phyloP scores from a whole-genome alignment of 2,888 invertebrate species.

The Drosophila birchii region DNA sequence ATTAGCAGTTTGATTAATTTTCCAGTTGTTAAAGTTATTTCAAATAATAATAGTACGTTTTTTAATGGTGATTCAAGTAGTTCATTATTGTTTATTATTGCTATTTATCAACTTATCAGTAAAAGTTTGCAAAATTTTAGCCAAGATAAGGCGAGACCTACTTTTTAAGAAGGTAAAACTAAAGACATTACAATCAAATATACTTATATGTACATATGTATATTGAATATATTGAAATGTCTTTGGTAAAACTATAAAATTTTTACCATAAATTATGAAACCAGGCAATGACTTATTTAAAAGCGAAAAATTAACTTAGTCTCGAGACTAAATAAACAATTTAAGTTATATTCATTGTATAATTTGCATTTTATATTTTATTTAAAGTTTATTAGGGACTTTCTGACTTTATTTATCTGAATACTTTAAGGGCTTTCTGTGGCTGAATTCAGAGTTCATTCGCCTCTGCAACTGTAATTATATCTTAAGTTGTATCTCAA shows the following conservation, averaged over 20 bases:
- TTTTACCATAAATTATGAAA: not conserved
- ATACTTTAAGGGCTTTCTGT: not conserved
- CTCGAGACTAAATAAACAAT: not conserved
- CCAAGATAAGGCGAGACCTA: constrained; percentile 34
- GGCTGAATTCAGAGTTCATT: not conserved
- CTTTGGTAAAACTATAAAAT: not conserved
- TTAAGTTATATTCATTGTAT: not conserved
- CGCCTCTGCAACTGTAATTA: not conserved
- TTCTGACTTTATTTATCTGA: no score
- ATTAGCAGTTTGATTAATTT: no score
- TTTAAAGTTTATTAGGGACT: no score
- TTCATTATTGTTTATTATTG: not conserved
- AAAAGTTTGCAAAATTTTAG: constrained; percentile 13
- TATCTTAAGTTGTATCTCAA: not conserved
- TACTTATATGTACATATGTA: no score
- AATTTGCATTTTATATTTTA: no score
- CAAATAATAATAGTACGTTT: not conserved
- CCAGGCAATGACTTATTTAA: not conserved
- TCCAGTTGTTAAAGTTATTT: not conserved
- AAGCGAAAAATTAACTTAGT: no score
- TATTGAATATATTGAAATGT: no score
- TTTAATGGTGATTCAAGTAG: not conserved
- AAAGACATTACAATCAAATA: no score
- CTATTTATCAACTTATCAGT: constrained; percentile 5
- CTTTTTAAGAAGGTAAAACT: constrained; percentile 20